A percentile compares a stretch with the other conserved stretches of the same genome.
Evolutionary conservation across 2,113 vertebrate species (phyloP).

Genomic region (Grammomys dolichurus): DNA sequence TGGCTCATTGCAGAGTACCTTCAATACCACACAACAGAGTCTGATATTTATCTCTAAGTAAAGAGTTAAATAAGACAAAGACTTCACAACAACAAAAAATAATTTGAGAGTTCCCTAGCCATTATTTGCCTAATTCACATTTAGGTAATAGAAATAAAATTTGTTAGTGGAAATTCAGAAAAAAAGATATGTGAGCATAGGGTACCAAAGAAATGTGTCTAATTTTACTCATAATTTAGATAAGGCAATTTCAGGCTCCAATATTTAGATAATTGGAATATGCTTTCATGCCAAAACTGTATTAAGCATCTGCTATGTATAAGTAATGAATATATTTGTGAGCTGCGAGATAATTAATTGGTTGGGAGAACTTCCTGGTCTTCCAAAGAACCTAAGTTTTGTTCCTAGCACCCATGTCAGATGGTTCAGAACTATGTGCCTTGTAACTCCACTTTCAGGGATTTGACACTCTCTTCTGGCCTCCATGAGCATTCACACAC

Average conservation of each 20-base stretch:
- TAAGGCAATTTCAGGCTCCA: neutral
- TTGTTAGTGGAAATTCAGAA: neutral
- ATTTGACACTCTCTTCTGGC: neutral
- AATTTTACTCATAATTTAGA: neutral
- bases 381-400: neutral
- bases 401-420: neutral
- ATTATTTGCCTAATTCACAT: neutral
- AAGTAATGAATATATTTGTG: neutral
- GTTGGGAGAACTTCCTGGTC: neutral
- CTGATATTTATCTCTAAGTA: neutral
- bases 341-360: neutral
- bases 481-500: too few species aligned
- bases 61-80: neutral
- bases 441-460: neutral
- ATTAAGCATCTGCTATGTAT: neutral
- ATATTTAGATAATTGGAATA: neutral
- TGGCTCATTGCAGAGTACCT: neutral
- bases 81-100: neutral
- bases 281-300: neutral
- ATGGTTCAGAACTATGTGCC: neutral
- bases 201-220: neutral
- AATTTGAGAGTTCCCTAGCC: neutral
- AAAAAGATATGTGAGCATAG: neutral
- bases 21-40: neutral
- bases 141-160: neutral